phyloP scores from a whole-genome alignment of 2,797 vertebrate species.

The Neosilurus mollespiculum region DNA sequence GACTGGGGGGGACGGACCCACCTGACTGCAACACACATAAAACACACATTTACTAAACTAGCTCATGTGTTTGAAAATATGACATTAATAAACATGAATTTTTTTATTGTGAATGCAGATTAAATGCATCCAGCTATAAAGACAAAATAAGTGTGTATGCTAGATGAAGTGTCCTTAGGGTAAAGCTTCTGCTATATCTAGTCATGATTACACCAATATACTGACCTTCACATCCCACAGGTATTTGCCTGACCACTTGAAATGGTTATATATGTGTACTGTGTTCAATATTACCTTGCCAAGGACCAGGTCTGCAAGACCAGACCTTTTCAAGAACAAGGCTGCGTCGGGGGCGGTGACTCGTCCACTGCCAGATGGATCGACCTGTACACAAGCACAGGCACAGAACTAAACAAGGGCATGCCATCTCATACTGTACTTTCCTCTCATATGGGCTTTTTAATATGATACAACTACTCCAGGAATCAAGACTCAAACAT shows the following conservation, averaged over 20 bases:
- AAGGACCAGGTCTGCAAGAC: slow-evolving; percentile 89
- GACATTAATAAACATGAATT: background rate
- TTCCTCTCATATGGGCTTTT: background rate
- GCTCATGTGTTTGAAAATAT: background rate
- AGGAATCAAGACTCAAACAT: background rate
- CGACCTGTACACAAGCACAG: slow-evolving; percentile 76
- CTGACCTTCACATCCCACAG: slow-evolving; percentile 18
- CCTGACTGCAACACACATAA: too few relatives aligned
- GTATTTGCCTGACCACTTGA: background rate
- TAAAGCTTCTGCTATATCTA: background rate
- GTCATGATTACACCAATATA: slow-evolving; percentile 24
- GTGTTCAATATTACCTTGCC: slow-evolving; percentile 81
- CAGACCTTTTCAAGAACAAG: slow-evolving; percentile 93
- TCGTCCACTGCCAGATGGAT: slow-evolving; percentile 84
- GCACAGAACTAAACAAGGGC: background rate
- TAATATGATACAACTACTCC: background rate
- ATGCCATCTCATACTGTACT: background rate
- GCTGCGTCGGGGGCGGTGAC: slow-evolving; percentile 93
- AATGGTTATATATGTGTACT: background rate
- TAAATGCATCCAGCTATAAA: background rate
- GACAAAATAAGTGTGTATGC: background rate
- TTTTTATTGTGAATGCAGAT: too few relatives aligned
- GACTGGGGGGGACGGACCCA: too few relatives aligned
- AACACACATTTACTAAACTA: background rate
- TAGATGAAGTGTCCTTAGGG: background rate